A percentile compares a stretch with the other conserved stretches of the same genome.
phyloP scores from a whole-genome alignment of 92 coral and sea anemone genomes.

The Phenganax stokvisi region DNA sequence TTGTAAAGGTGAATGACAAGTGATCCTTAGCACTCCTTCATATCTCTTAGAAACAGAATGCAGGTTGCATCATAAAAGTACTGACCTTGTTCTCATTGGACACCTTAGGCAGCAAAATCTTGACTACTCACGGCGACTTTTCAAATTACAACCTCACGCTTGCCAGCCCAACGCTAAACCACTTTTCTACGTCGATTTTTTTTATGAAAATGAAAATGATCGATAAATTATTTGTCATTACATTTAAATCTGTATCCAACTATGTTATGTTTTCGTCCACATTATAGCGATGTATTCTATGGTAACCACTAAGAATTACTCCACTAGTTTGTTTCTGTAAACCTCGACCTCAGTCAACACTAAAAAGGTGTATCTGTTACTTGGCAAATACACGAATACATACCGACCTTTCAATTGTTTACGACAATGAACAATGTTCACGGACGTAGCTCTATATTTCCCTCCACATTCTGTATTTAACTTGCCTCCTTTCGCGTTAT shows the following conservation, averaged over 20 bases:
- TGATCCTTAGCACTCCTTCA: too few species aligned
- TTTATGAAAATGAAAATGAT: too few species aligned
- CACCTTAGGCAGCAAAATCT: too few species aligned
- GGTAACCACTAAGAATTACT: too few species aligned
- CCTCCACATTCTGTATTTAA: slow-evolving; percentile 23
- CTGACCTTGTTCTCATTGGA: neutral
- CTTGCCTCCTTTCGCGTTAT: neutral
- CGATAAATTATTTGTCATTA: too few species aligned
- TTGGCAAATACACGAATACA: neutral
- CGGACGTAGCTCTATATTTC: neutral
- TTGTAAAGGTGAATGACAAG: neutral
- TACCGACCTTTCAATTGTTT: neutral
- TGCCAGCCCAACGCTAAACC: too few species aligned
- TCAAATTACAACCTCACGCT: too few species aligned
- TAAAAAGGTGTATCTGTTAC: neutral
- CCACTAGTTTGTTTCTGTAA: neutral
- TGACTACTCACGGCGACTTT: too few species aligned
- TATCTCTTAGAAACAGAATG: neutral
- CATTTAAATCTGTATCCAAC: too few species aligned
- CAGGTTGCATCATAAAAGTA: neutral
- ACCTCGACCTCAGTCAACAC: slow-evolving; percentile 29
- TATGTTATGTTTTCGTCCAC: too few species aligned
- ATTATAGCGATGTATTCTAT: too few species aligned
- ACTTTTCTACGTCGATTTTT: too few species aligned
- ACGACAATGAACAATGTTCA: neutral